phyloP scores from a whole-genome alignment of 2,113 vertebrate species.

The Phrynocephalus versicolor region DNA sequence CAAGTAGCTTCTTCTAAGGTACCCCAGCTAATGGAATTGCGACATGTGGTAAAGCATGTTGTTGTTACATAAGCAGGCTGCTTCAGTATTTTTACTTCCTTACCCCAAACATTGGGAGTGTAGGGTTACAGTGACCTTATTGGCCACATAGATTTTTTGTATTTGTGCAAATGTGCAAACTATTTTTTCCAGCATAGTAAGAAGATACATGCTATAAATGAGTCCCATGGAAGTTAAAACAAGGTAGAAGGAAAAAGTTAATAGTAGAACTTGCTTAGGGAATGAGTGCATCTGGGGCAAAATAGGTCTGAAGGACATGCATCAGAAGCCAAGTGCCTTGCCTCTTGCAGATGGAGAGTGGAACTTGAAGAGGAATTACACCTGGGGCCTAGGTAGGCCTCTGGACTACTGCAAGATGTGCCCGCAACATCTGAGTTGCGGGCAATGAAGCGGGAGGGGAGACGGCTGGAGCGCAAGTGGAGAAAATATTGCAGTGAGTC shows the following conservation, averaged over 20 bases:
- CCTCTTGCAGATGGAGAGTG: not conserved
- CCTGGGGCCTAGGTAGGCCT: too few relatives aligned
- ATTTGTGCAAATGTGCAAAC: not conserved
- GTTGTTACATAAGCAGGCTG: too few relatives aligned
- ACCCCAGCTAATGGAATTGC: not conserved
- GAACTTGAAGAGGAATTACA: not conserved
- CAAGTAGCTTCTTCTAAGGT: too few relatives aligned
- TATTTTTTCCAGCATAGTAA: not conserved
- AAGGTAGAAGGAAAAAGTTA: not conserved
- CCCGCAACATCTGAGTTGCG: too few relatives aligned
- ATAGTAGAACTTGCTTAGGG: too few relatives aligned
- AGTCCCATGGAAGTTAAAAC: not conserved
- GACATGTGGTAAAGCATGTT: not conserved
- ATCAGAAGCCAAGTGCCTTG: not conserved
- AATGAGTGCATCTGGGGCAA: not conserved
- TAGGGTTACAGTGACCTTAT: too few relatives aligned
- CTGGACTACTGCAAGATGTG: not conserved
- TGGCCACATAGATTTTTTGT: too few relatives aligned
- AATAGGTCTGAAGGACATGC: not conserved
- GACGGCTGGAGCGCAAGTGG: too few relatives aligned
- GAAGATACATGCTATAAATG: not conserved
- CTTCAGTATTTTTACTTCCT: too few relatives aligned
- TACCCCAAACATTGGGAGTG: too few relatives aligned
- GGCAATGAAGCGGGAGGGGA: too few relatives aligned
- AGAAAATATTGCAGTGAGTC: too few relatives aligned